Conservation (phyloP, 2,797 vertebrate genomes). For the Aplochiton taeniatus region DNA sequence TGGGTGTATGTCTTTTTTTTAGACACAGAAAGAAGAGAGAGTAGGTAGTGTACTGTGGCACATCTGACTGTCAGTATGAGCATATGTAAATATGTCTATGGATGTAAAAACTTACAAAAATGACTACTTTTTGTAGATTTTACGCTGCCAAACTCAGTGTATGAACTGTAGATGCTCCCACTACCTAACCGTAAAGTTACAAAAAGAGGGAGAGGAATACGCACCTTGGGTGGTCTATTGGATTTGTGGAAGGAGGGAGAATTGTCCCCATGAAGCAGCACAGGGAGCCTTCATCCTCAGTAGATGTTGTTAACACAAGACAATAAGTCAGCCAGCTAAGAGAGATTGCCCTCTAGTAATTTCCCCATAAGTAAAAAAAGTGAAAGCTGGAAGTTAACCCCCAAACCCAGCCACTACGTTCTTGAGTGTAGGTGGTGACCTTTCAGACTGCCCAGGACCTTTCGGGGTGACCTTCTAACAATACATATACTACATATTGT, state of each 20-base stretch:
- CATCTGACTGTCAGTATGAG: constrained; percentile 4
- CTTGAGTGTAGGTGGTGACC: constrained; percentile 36
- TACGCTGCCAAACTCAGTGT: no score
- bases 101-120: background rate
- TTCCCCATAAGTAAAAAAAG: constrained; percentile 40
- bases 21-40: background rate
- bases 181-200: no score
- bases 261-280: constrained; percentile 42
- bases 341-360: constrained; percentile 47
- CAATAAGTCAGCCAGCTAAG: constrained; percentile 57
- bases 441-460: constrained; percentile 43
- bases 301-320: constrained; percentile 59
- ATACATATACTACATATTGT: constrained; percentile 21
- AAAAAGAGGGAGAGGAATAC: constrained; percentile 7
- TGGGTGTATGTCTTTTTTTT: constrained; percentile 32
- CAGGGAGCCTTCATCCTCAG: constrained; percentile 50
- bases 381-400: constrained; percentile 48
- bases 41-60: background rate
- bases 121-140: no score
- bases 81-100: background rate
- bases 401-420: constrained; percentile 16
- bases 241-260: constrained; percentile 3
- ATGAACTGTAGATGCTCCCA: no score
- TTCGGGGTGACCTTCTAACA: constrained; percentile 50
- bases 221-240: background rate